These are phyloP conservation scores for Pangasianodon gigas DNA, from an alignment of 2,113 vertebrate species.

Conservation along the genomic window DNA sequence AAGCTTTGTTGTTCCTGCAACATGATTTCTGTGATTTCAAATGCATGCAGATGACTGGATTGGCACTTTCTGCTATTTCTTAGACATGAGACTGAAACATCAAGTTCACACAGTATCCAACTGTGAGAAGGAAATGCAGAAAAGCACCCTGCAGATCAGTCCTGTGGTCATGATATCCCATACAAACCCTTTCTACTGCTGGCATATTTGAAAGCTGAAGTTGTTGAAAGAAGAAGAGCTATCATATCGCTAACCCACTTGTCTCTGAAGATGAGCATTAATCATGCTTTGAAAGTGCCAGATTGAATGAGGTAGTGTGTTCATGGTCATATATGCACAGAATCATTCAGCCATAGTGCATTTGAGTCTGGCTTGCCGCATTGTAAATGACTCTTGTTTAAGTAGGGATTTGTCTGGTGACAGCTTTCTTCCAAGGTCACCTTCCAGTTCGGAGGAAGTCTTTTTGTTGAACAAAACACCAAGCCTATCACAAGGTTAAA, in stretches of 20 bases:
- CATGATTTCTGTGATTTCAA: background rate
- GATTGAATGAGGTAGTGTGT: background rate
- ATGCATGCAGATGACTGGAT: background rate
- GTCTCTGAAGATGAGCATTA: background rate
- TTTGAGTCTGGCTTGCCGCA: conserved; percentile 5
- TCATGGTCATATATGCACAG: background rate
- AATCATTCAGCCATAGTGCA: background rate
- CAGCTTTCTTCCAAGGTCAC: conserved; percentile 21
- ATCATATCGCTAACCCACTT: background rate
- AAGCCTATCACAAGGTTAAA: conserved; percentile 32
- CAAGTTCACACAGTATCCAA: conserved; percentile 1
- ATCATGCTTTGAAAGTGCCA: background rate
- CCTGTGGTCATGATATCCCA: background rate
- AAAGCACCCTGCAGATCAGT: background rate
- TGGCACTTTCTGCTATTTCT: background rate
- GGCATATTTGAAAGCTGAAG: background rate
- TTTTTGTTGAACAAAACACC: conserved; percentile 1
- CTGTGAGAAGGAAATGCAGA: background rate
- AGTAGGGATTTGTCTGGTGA: conserved; percentile 28
- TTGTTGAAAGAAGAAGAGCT: background rate
- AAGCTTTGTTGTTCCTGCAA: background rate
- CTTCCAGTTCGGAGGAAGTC: conserved; percentile 12
- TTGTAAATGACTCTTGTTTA: conserved; percentile 37
- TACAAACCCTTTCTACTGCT: conserved; percentile 7
- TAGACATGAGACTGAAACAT: background rate